A percentile compares a stretch with the other conserved stretches of the same genome.
Evolutionary conservation across 2,888 invertebrate species (phyloP).

Genomic region (Latheticus oryzae): DNA sequence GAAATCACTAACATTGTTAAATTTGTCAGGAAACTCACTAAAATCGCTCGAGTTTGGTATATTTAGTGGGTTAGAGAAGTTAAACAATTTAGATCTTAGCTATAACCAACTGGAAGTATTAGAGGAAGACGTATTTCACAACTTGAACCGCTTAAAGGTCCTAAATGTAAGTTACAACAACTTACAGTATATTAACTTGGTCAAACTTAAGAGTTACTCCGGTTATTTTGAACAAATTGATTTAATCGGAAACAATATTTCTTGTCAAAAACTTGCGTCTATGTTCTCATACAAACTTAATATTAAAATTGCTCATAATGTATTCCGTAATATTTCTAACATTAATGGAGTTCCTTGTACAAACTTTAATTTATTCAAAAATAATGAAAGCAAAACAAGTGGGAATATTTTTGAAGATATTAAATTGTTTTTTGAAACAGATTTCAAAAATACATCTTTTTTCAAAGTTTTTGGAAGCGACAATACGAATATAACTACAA

Average conservation of each 20-base stretch:
- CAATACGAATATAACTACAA: too few species aligned
- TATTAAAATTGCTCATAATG: background rate
- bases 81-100: slow-evolving; percentile 2
- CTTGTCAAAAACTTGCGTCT: slow-evolving; percentile 9
- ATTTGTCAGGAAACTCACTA: background rate
- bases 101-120: background rate
- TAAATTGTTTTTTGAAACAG: background rate
- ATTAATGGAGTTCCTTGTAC: slow-evolving; percentile 13
- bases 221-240: background rate
- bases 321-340: background rate
- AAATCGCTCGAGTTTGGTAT: slow-evolving; percentile 3
- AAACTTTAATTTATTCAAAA: background rate
- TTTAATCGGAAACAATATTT: slow-evolving; percentile 10
- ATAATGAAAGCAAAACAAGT: background rate
- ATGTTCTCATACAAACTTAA: slow-evolving; percentile 1
- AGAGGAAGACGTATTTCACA: slow-evolving; percentile 7
- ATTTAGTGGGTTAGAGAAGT: slow-evolving; percentile 1
- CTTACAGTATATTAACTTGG: slow-evolving; percentile 9
- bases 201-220: background rate
- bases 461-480: slow-evolving; percentile 6
- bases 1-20: background rate
- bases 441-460: slow-evolving; percentile 10
- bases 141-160: background rate
- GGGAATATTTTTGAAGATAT: background rate
- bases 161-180: slow-evolving; percentile 11